Evolutionary conservation across 2,113 vertebrate genomes (phyloP).

Genomic region (Ochotona curzoniae): DNA sequence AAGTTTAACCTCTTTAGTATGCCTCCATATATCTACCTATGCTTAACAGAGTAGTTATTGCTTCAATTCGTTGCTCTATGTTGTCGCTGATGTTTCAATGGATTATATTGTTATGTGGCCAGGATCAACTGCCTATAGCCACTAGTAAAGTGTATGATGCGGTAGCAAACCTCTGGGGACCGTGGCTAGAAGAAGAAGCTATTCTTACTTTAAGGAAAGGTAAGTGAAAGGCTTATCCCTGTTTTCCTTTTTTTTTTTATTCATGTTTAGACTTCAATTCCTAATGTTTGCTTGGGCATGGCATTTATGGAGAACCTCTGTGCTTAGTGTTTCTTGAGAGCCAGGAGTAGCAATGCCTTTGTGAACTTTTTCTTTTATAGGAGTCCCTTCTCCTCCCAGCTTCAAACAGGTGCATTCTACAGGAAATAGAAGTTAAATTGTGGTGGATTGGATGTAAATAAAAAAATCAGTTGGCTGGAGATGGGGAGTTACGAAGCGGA

Average conservation of each 20-base stretch:
- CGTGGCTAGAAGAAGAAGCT: constrained; percentile 92
- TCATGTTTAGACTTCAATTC: neutral
- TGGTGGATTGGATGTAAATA: neutral
- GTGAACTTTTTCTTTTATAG: neutral
- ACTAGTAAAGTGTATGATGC: constrained; percentile 92
- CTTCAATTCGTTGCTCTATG: neutral
- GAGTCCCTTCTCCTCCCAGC: neutral
- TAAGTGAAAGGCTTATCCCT: constrained; percentile 70
- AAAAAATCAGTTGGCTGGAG: neutral
- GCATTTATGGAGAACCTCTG: constrained; percentile 1
- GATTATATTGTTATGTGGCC: constrained; percentile 68
- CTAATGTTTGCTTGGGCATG: neutral
- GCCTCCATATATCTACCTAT: neutral
- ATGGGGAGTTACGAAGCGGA: too few relatives aligned
- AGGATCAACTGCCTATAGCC: constrained; percentile 93
- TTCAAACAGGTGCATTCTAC: neutral
- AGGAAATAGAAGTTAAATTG: neutral
- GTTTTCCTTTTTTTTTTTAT: neutral
- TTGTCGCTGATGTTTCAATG: constrained; percentile 40
- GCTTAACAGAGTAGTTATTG: neutral
- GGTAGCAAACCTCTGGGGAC: constrained; percentile 92
- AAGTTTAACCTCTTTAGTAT: neutral
- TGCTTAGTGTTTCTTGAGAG: neutral
- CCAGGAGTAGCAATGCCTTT: neutral
- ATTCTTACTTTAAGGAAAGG: constrained; percentile 92